Conservation (phyloP, 2,888 invertebrate species). For the Eremobia ochroleuca region DNA sequence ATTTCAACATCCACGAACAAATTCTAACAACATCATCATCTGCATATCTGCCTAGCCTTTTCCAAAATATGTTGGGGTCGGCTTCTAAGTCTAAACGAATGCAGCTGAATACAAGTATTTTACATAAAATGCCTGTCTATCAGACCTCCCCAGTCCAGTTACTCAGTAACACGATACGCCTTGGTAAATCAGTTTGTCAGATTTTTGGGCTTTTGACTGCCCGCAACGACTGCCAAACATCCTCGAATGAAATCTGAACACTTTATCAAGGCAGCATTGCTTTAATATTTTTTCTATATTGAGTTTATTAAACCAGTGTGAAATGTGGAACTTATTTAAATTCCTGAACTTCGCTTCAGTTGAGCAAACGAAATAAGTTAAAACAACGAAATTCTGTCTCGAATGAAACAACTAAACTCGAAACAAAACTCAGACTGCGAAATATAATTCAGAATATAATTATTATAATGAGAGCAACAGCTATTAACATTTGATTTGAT, state of each 20-base stretch:
- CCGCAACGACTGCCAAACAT: background rate
- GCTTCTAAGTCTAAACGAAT: background rate
- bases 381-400: background rate
- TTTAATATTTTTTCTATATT: background rate
- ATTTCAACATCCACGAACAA: no score
- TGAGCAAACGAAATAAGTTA: background rate
- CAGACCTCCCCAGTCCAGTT: background rate
- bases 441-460: background rate
- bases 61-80: no score
- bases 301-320: background rate
- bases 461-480: background rate
- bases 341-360: background rate
- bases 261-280: background rate
- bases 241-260: background rate
- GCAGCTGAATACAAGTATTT: background rate
- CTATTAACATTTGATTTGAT: background rate
- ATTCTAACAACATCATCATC: background rate
- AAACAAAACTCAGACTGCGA: slow-evolving; percentile 1
- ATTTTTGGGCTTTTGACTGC: no score
- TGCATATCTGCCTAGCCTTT: background rate
- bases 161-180: background rate
- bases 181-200: background rate
- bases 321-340: background rate
- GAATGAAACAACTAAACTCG: background rate
- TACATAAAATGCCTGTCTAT: no score